Evolutionary conservation across 1,140 invertebrate species (phyloP).

Genomic region (Leptoteleia sp.): DNA sequence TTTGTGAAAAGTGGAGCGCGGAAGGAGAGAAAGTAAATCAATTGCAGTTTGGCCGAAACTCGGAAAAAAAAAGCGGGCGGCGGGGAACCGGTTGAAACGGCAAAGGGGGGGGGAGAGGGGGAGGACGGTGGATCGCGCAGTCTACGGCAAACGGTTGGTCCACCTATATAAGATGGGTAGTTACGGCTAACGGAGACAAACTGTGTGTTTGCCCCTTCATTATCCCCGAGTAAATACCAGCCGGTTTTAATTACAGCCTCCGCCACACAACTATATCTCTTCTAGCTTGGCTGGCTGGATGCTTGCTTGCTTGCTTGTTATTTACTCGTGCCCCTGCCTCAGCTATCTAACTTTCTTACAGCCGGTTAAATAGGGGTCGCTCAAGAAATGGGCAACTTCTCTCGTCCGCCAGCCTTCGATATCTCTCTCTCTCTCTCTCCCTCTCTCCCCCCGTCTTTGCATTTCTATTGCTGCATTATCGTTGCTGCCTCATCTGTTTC

Average conservation of each 20-base stretch:
- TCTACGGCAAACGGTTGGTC: conserved; percentile 35
- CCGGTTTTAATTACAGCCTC: conserved; percentile 79
- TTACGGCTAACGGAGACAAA: conserved; percentile 78
- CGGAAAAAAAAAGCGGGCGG: not conserved
- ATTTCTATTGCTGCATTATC: conserved; percentile 65
- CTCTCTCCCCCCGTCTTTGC: conserved; percentile 57
- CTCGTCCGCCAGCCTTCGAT: conserved; percentile 34
- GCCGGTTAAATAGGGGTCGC: conserved; percentile 72
- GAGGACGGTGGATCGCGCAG: not conserved
- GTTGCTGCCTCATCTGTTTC: conserved; percentile 64
- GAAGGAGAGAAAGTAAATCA: conserved; percentile 42
- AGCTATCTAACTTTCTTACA: conserved; percentile 77
- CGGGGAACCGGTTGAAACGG: no score
- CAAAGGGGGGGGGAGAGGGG: not conserved
- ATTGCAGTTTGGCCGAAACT: conserved; percentile 21
- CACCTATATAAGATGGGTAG: conserved; percentile 63
- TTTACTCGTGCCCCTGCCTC: conserved; percentile 74
- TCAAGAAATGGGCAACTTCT: conserved; percentile 65
- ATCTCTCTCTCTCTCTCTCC: no score
- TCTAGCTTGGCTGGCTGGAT: conserved; percentile 63
- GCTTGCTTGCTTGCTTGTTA: conserved; percentile 72
- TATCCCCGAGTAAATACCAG: conserved; percentile 78
- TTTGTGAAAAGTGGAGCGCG: conserved; percentile 39
- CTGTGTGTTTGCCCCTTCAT: conserved; percentile 79
- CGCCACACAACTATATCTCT: conserved; percentile 74